Conservation (phyloP, 2,113 vertebrate genomes). For the Crotophaga sulcirostris region DNA sequence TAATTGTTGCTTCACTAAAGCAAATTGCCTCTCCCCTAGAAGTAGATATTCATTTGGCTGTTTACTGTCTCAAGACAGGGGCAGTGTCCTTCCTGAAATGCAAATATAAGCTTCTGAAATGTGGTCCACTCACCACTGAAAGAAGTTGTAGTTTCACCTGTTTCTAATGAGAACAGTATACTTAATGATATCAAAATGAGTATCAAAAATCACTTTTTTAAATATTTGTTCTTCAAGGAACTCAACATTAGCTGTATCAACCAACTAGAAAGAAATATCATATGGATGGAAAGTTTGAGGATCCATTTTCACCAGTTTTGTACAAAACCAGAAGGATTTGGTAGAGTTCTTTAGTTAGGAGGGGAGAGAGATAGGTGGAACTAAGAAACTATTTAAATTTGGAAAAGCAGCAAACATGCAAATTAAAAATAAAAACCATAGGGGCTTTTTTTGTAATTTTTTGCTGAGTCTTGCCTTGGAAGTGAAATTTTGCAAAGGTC, state of each 20-base stretch:
- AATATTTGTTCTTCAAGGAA: background rate
- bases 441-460: background rate
- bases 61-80: background rate
- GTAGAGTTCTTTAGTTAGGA: background rate
- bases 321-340: background rate
- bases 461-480: background rate
- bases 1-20: background rate
- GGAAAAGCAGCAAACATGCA: background rate
- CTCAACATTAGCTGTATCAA: background rate
- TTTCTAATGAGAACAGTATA: background rate
- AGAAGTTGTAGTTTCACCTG: background rate
- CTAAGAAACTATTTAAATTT: background rate
- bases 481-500: background rate
- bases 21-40: background rate
- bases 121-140: background rate
- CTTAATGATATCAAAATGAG: background rate
- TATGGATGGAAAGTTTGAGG: background rate
- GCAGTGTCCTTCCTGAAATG: background rate
- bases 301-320: background rate
- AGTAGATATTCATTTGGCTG: background rate
- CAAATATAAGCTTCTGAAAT: background rate
- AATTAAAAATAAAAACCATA: accelerated
- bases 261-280: background rate
- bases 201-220: background rate
- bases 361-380: background rate